Conservation (phyloP, 2,797 vertebrate genomes). For the Malurus splendens region DNA sequence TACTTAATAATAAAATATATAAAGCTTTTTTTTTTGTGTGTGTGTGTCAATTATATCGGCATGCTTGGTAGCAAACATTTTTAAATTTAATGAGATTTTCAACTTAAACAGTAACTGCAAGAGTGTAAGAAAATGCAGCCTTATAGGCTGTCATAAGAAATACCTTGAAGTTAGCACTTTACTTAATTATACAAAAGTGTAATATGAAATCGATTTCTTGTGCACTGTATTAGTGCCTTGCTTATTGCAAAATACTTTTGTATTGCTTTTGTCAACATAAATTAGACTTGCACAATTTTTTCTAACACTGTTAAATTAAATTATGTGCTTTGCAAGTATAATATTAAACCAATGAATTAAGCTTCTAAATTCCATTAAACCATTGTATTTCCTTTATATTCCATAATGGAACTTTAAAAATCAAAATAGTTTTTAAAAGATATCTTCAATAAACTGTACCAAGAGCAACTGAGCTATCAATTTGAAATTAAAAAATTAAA, state of each 20-base stretch:
- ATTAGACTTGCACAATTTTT: slow-evolving; percentile 12
- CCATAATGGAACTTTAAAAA: background rate
- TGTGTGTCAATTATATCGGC: background rate
- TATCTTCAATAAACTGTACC: background rate
- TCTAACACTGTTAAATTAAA: slow-evolving; percentile 23
- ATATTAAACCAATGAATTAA: background rate
- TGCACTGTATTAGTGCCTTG: background rate
- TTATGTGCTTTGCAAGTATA: slow-evolving; percentile 12
- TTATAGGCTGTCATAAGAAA: slow-evolving; percentile 9
- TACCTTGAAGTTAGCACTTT: background rate
- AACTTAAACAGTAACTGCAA: background rate
- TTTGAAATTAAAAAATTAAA: background rate
- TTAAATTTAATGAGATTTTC: slow-evolving; percentile 32
- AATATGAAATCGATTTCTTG: slow-evolving; percentile 25
- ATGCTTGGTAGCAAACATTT: slow-evolving; percentile 12
- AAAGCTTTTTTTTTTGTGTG: background rate
- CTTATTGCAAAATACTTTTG: slow-evolving; percentile 34
- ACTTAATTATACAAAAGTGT: slow-evolving; percentile 46
- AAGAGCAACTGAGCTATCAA: background rate
- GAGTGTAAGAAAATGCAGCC: background rate
- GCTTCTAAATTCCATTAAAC: background rate
- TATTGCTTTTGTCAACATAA: slow-evolving; percentile 42
- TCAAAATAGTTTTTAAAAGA: background rate
- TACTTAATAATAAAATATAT: background rate
- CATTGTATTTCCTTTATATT: background rate